Base-by-base conservation (phyloP, 2,888 invertebrate genomes). In the Sycophila texana region DNA sequence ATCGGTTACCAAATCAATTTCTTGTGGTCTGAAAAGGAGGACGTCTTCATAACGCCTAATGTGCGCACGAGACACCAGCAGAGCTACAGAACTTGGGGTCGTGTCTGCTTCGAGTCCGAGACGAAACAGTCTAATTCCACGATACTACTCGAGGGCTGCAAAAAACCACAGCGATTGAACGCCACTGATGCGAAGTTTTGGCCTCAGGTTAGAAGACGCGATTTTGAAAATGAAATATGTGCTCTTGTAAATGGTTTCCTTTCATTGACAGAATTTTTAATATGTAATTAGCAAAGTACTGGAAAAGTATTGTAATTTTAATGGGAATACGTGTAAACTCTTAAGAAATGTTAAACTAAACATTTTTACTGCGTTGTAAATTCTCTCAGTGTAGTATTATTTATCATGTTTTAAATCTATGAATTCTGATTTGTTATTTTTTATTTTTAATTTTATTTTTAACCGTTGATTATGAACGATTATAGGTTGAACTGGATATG, bases 71-170 rank as follows among this genome's bases (percentile, higher is more conserved):
- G 83, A 20, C 85, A 84, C 5, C 88, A 93, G 90, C 91, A 91
- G 79, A 83, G 86, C 14, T 90, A 92, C 26, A 88, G 90, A 49
- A 92, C 92, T 12, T 93, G 94, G 74, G 98, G 98, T 16, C 93
- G 95, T 68, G 93, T 97, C 82, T 93, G 94, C 83, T 95, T 95
- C 84, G 96, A 96, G 84, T 94, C 94, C 0, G 93, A 94, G 39
- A 67, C 16, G 1, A 65, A 84, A 73, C 22, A 82, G 26, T 47
- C 74, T 0, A 65, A 67, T 0, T 80, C 81, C n/a, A 77, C 81
- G 12, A 76, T 85, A 0, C 57, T 83, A 20, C 71, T 88, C 4
- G 86, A 87, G 68, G 87, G 88, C 12, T 84, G 83, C 63, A 82
- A 77, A 55, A 82, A 79, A 47, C 81, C 96, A 12, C 95, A 96